Percentiles rank a stretch among this genome's conserved stretches.
phyloP scores from a whole-genome alignment of 1,140 invertebrate species.

The Drosophila persimilis region DNA sequence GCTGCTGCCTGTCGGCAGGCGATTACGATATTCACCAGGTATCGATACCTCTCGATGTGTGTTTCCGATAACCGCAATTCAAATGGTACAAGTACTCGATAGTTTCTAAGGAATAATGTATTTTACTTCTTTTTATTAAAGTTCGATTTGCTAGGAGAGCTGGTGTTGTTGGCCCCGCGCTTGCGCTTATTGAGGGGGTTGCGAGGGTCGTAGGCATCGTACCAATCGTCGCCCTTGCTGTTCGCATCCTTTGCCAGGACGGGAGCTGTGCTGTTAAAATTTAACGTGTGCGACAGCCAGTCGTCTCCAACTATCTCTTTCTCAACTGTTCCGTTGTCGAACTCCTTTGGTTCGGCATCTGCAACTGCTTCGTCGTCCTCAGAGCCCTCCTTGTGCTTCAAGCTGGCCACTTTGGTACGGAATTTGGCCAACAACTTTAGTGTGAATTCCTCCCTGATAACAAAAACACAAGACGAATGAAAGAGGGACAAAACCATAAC shows the following conservation, averaged over 20 bases:
- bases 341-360: not conserved
- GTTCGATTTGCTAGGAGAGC: slow-evolving; percentile 40
- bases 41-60: not conserved
- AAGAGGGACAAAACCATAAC: not conserved
- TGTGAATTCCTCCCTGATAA: slow-evolving; percentile 88
- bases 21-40: not conserved
- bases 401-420: slow-evolving; percentile 88
- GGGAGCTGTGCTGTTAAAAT: slow-evolving; percentile 89
- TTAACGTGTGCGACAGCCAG: slow-evolving; percentile 91
- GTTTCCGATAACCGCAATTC: not conserved
- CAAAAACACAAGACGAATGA: slow-evolving; percentile 35
- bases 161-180: slow-evolving; percentile 85
- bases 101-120: not conserved
- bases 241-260: slow-evolving; percentile 98
- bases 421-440: slow-evolving; percentile 92
- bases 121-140: slow-evolving; percentile 25
- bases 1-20: not conserved
- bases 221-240: slow-evolving; percentile 96
- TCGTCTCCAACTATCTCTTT: slow-evolving; percentile 85
- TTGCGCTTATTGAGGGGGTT: slow-evolving; percentile 97
- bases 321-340: slow-evolving; percentile 65
- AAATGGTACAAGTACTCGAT: not conserved
- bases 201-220: slow-evolving; percentile 97
- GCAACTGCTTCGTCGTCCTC: slow-evolving; percentile 56
- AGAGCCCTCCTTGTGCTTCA: slow-evolving; percentile 85